Base-by-base conservation (phyloP, 1,140 invertebrate genomes). In the Muscidifurax raptorellus region DNA sequence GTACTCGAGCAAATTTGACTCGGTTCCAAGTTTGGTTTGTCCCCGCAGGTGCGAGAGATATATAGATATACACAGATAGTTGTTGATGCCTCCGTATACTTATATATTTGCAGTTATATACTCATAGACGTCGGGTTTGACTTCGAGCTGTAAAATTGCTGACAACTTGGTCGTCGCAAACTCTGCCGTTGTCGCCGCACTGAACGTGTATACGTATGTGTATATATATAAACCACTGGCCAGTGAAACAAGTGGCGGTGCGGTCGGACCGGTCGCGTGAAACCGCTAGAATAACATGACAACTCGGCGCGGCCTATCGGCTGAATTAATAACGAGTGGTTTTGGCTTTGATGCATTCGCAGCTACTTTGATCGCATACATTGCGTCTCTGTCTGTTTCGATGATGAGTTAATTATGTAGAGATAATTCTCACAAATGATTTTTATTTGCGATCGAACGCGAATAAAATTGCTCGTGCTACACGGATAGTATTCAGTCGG, bases 51-150 rank as follows among this genome's bases (percentile, higher is more conserved):
- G 72, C 13, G 52, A 59, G 18, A 40, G 32, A 64, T 22, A 32
- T n/a, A n/a, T n/a, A n/a, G n/a, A n/a, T n/a, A n/a, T n/a, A n/a
- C n/a, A n/a, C 6, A 22, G 36, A 10, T 36, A 75, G 30, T 75
- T 75, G 6, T 40, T 10, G 36, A 40, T 40, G 71, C 88, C 79
- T 86, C 74, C 79, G 88, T 82, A 5, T 86, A 82, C 75, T 86
- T 87, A 87, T 88, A 89, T 89, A 89, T 89, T 91, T 91, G 88
- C 87, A 90, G 87, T 91, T 92, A 90, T n/a, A n/a, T n/a, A n/a
- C n/a, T n/a, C 89, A 92, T 91, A 90, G 90, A 87, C 88, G 90
- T 89, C 86, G 88, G 13, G 32, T 5, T 25, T 32, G 6, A 36
- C 18, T 64, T 25, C 28, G 40, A 76, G 40, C 74, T 27, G 25